phyloP scores from a whole-genome alignment of 2,888 invertebrate genomes.

The Teinopalpus imperialis region DNA sequence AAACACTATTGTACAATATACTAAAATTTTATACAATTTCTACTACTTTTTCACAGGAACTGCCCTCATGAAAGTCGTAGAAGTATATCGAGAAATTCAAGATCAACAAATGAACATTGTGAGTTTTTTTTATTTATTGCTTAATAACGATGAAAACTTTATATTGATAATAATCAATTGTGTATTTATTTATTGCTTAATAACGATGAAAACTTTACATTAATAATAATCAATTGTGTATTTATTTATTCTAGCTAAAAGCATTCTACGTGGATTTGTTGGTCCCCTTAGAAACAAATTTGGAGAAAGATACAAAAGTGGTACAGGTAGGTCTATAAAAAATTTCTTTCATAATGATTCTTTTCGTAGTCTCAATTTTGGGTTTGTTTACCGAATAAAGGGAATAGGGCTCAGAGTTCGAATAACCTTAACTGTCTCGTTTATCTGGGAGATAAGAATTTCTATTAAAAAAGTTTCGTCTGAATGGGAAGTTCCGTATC shows the following conservation, averaged over 20 bases:
- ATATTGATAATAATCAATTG: too few relatives aligned
- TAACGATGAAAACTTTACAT: too few relatives aligned
- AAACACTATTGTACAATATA: too few relatives aligned
- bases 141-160: too few relatives aligned
- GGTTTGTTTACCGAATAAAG: conserved; percentile 58
- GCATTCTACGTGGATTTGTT: conserved; percentile 96
- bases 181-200: too few relatives aligned
- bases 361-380: conserved; percentile 45
- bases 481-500: conserved; percentile 35
- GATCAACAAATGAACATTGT: conserved; percentile 97
- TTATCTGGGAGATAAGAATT: conserved; percentile 52
- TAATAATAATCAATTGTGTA: conserved; percentile 22
- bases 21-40: too few relatives aligned
- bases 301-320: conserved; percentile 97
- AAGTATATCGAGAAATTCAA: conserved; percentile 96
- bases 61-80: conserved; percentile 95
- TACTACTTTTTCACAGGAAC: too few relatives aligned
- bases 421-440: conserved; percentile 51
- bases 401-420: conserved; percentile 46
- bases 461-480: conserved; percentile 62
- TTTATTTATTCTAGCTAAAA: conserved; percentile 86
- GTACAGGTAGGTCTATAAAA: conserved; percentile 86
- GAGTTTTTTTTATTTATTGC: too few relatives aligned
- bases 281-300: conserved; percentile 95
- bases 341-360: conserved; percentile 50